phyloP scores from a whole-genome alignment of 1,140 invertebrate genomes.

The Watersipora subatra region DNA sequence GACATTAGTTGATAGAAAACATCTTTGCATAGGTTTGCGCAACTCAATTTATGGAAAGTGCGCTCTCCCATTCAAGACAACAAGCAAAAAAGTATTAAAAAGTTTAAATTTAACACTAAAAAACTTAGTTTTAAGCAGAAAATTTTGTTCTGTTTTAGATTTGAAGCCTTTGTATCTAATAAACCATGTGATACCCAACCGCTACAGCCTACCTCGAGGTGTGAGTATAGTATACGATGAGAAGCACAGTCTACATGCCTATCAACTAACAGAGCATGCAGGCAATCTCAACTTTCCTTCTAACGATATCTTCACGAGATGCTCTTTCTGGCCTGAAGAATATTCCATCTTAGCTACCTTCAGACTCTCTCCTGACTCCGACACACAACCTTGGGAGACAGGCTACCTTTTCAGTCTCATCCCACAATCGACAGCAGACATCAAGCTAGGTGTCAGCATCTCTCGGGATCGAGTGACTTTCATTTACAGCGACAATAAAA shows the following conservation, averaged over 20 bases:
- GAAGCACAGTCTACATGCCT: constrained; percentile 1
- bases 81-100: no score
- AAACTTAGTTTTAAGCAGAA: no score
- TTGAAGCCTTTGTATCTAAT: not conserved
- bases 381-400: not conserved
- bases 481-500: not conserved
- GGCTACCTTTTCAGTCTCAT: not conserved
- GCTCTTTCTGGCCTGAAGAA: not conserved
- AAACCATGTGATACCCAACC: not conserved
- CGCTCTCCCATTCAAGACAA: no score
- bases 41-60: no score
- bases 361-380: not conserved
- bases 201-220: not conserved
- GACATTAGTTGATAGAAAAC: no score
- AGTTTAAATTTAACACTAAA: no score
- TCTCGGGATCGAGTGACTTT: not conserved
- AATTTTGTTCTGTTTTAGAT: constrained; percentile 1
- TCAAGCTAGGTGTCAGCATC: not conserved
- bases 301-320: not conserved
- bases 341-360: constrained; percentile 2
- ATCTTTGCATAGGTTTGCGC: no score
- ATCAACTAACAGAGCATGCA: not conserved
- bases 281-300: not conserved
- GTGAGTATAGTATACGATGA: constrained; percentile 2
- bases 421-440: not conserved